Base-by-base conservation (phyloP, 2,113 vertebrate species). In the Deroptyus accipitrinus region DNA sequence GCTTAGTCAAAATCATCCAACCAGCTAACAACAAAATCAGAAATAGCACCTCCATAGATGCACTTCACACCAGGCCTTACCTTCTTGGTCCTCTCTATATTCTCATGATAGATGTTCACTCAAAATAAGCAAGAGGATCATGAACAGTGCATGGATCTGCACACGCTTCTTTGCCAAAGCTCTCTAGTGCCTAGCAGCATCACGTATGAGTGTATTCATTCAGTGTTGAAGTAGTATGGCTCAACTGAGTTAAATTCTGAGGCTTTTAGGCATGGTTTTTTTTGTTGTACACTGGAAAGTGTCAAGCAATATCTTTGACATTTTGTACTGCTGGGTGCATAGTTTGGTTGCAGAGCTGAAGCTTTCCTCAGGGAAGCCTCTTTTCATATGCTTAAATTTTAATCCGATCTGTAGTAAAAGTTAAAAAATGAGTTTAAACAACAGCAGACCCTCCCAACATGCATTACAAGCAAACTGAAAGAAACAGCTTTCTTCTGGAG, bases 301-400 rank as follows among this genome's bases (percentile, higher is more conserved):
- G 30, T 33, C 54, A 55, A 33, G 54, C 54, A 20, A 6, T 55
- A 55, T 33, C 54, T 55, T 55, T 33, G 54, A 55, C 1, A 0
- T 83, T 79, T 81, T 84, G 17, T 80, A 41, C 46, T 72, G 30
- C 35, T 64, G 4, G 30, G 17, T 78, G 54, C 25, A 66, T 39
- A 78, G 28, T 57, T 83, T 57, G 28, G 41, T 85, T 96, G 74
- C 25, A 63, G 72, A 83, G 77, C 64, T 55, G 52, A 70, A 75
- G 51, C 33, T 90, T 91, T 95, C 57, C 86, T 95, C 20, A 55
- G 49, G 83, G 66, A 96, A 70, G 41, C 44, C 28, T 95, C 46
- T 37, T 57, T 91, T 85, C 88, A 46, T 52, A 8, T 91, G 73
- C 68, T 74, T 89, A 89, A 77, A 92, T 96, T 96, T 96, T 88